These are phyloP conservation scores for Microhierax caerulescens DNA, from an alignment of 2,797 vertebrate species.

Conservation along the genomic window DNA sequence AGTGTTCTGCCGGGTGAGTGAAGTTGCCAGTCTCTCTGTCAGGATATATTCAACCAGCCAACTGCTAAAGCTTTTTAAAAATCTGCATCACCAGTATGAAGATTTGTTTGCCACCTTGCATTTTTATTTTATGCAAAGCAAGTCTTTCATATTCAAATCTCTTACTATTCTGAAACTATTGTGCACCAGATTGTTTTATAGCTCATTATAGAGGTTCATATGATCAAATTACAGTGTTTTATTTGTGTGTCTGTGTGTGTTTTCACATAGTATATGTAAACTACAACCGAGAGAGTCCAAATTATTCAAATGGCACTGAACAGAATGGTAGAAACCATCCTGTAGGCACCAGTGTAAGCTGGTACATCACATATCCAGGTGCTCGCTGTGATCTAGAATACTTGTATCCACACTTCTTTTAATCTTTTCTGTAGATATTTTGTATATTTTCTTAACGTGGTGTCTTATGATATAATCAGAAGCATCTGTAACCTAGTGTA, in stretches of 20 bases:
- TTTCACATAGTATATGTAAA: background rate
- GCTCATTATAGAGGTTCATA: background rate
- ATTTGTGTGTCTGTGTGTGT: background rate
- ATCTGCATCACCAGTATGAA: background rate
- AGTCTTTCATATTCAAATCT: background rate
- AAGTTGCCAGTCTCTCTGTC: background rate
- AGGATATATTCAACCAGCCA: background rate
- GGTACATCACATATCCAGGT: background rate
- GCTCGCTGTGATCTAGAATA: background rate
- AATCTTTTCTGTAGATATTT: background rate
- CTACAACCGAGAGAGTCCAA: background rate
- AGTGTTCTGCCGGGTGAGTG: background rate
- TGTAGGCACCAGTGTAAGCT: background rate
- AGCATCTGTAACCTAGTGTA: background rate
- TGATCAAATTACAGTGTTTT: background rate
- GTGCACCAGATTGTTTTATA: background rate
- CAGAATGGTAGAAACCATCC: background rate
- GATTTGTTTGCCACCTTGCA: background rate
- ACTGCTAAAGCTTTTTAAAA: background rate
- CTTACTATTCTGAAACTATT: background rate
- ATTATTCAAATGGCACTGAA: background rate
- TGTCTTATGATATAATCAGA: background rate
- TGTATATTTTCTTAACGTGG: background rate
- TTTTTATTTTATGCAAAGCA: background rate
- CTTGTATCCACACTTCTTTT: background rate